Base-by-base conservation (phyloP, 1,140 invertebrate species). In the Drosophila pachea region DNA sequence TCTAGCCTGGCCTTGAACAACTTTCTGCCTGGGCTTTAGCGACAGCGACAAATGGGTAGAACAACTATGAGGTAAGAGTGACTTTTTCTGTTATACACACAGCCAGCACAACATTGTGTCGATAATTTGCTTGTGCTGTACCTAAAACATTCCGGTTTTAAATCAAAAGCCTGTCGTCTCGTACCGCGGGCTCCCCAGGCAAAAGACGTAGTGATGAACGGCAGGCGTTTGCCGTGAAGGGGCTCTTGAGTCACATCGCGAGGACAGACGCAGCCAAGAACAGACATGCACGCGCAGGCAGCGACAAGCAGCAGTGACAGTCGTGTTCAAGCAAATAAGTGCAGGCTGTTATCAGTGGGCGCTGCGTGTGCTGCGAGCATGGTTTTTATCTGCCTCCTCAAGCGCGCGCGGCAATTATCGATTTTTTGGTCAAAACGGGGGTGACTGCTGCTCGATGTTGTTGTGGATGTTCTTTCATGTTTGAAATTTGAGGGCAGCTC, bases 101-200 rank as follows among this genome's bases (percentile, higher is more conserved):
- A 50, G 76, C 71, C 62, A 29, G 48, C 55, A 60, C 43, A 68
- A 79, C 77, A 78, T 76, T 79, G 72, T 79, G 76, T 76, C 77
- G 73, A 79, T 79, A 79, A 81, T 79, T 79, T 79, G 77, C 81
- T 66, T 81, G 65, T 78, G 73, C 75, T 68, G 58, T 58, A 48
- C 35, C 36, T 40, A 33, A 43, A 4, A 7, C 36, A 6, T 4
- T 32, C 7, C 11, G 5, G 14, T 12, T 5, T 40, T 53, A 40
- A 77, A 65, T 73, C 75, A 75, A 53, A 79, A 74, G 63, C 68
- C 22, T 22, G 22, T 79, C 68, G 50, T 14, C 14, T 14, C 74
- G 69, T 78, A 78, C 61, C 62, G 62, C 66, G 76, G 76, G 79
- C 68, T 60, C 52, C 55, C 42, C 45, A 29, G 56, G 66, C 60